Base-by-base conservation (phyloP, 2,797 vertebrate species). In the Centroberyx gerrardi region DNA sequence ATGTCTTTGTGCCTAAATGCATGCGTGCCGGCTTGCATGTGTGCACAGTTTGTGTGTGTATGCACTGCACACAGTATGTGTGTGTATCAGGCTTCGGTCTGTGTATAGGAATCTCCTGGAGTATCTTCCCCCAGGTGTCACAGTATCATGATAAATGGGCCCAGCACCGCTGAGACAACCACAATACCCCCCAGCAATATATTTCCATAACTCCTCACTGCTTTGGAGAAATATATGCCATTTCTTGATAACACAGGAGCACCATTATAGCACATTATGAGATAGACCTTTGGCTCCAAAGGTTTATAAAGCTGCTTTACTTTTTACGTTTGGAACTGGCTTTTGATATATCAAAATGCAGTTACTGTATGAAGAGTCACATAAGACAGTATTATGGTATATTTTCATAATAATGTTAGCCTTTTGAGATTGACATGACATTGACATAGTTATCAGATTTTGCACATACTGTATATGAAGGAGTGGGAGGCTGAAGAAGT, bases 71-170 rank as follows among this genome's bases (percentile, higher is more conserved):
- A 68, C n/a, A 54, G n/a, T 36, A 6, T 63, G 5, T 78, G 69
- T 55, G 63, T 65, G 8, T 58, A 81, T 61, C 78, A 74, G 78
- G 76, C 59, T 81, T 78, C 66, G 68, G 82, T 60, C 42, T 81
- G 53, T 79, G 84, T 81, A 65, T 42, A 75, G 76, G 87, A 85
- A 82, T 90, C 87, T 88, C 87, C 78, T 54, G 67, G 80, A 87
- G 55, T 71, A 83, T 90, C 86, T 85, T 74, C 80, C 90, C 90
- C 69, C 84, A 90, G 90, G 88, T 92, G 91, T 92, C 88, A 89
- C 80, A 77, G 81, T 83, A 88, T 88, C 79, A 92, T 94, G 93
- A 94, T 92, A 83, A 93, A 94, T 94, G 90, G 82, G 87, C 87
- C 81, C 67, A 0, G 88, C 81, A 78, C 90, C 58, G 18, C 86